Conservation (phyloP, 2,888 invertebrate species). For the Allolobophora icterica region DNA sequence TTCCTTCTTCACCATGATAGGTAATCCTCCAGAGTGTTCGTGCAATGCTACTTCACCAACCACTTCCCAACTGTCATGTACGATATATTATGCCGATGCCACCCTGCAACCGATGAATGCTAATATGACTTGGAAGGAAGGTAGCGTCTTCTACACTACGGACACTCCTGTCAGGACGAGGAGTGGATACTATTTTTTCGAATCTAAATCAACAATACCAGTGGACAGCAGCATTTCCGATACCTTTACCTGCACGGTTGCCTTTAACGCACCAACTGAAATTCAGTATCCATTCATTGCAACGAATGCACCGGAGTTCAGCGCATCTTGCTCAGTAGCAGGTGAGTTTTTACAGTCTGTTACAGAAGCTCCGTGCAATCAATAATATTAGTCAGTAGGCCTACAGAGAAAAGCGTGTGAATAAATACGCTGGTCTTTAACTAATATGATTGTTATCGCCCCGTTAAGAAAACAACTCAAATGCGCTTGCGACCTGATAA, state of each 20-base stretch:
- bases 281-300: background rate
- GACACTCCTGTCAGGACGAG: background rate
- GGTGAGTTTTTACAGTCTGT: background rate
- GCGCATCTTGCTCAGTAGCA: background rate
- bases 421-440: no score
- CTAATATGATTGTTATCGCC: no score
- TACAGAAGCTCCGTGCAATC: no score
- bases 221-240: background rate
- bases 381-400: no score
- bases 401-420: no score
- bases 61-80: background rate
- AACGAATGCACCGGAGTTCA: background rate
- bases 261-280: background rate
- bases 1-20: no score
- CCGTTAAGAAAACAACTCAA: no score
- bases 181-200: background rate
- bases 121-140: background rate
- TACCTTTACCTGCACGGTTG: background rate
- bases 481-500: no score
- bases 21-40: background rate
- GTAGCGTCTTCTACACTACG: background rate
- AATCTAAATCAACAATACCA: background rate
- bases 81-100: background rate
- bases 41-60: background rate
- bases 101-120: background rate